Evolutionary conservation across 2,888 invertebrate species (phyloP), one percentile per base, ranked within the genome.

Genomic region (Acrobasis repandana): DNA sequence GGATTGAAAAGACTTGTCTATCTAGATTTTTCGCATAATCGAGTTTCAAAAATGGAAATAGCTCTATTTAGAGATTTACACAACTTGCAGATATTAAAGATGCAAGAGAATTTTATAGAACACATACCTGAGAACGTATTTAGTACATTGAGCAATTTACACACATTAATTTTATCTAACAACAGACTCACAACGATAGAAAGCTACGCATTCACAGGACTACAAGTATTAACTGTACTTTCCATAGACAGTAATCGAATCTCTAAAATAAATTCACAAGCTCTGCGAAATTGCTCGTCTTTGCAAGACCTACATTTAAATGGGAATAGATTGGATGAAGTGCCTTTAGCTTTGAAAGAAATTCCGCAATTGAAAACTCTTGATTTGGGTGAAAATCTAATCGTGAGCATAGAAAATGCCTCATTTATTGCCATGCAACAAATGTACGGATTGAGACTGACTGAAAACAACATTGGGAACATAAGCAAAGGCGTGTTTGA

Each of bases 331-430:
- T 92, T 97, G 63, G 93, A 94, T 70, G 93, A 94, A 79, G 95
- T 97, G 64, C 97, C 97, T 61, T 93, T 94, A 68, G 96, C 96
- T 52, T 87, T 97, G 57, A 94, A 93, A 78, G 95, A 95, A 81
- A 95, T 97, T 71, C 95, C 95, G 52, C 94, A 95, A 76, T 86
- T 98, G 63, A 95, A 95, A 84, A 95, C 96, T 18, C 90, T 98
- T 65, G 97, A 97, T 86, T 93, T 98, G 70, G 97, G 96, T 34
- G 96, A 97, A 88, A 98, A 98, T 87, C 94, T 95, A 77, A 96
- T 98, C 74, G 94, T 95, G 58, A 93, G 94, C 70, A 94, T 98
- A 73, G 95, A 94, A 72, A 96, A 96, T 80, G 94, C 95, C 62
- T 96, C 96, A n/a, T 96, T 97, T 77, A 94, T 94, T 82, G 94